Evolutionary conservation across 2,888 invertebrate species (phyloP), one percentile per base, ranked within the genome.

Genomic region (Falcaria lacertinaria): DNA sequence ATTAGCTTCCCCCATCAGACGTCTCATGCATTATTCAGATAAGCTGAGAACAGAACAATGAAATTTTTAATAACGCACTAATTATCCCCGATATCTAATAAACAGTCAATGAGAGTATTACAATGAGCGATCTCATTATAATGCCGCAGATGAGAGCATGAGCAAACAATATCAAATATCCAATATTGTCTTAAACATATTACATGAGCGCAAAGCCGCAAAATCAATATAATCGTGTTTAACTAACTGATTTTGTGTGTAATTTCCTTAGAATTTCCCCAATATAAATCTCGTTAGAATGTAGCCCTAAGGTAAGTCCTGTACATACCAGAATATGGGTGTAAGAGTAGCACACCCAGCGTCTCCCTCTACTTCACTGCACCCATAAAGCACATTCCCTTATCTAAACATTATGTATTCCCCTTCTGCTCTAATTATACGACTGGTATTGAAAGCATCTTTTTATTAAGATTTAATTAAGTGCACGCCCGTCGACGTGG

Each of bases 391-490:
- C 44, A 59, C 58, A 62, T 57, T 45, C 59, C 54, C 56, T 52
- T 51, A 47, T 56, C 42, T 45, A 51, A 55, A 51, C 47, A 57
- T 57, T 54, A 61, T 54, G 50, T 60, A 57, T 68, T 60, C 71
- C 74, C 74, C 69, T 65, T 67, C 60, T 63, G 52, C 52, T 53
- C 45, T 43, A 50, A 54, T 54, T 50, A 58, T 52, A 62, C 50
- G 40, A 34, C 34, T 39, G 15, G 45, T 44, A 50, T 46, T 41
- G 39, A 43, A 54, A 50, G 44, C 47, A 57, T 63, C 61, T 74
- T 81, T 80, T 84, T 85, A 83, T 78, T 79, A 70, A 70, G 71
- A 78, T 82, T 84, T 83, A 85, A 88, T 86, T 80, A 85, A 79
- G 75, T 66, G 64, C 66, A 67, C 60, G 56, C 54, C 64, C n/a